Percentiles rank a stretch among this genome's conserved stretches.
Conservation (phyloP, 2,113 vertebrate species). For the Nymphicus hollandicus region DNA sequence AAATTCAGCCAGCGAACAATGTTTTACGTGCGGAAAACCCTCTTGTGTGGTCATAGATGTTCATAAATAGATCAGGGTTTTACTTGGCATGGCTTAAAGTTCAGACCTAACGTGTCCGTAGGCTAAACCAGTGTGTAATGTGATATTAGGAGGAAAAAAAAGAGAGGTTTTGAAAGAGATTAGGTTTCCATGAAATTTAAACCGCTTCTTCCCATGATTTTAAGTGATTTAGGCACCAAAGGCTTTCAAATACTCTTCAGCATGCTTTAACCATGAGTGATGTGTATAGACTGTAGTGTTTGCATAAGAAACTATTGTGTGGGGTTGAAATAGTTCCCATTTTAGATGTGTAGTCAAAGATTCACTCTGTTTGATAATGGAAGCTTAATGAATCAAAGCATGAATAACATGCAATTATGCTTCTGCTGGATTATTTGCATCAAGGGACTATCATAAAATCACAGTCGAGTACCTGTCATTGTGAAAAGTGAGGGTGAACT, state of each 20-base stretch:
- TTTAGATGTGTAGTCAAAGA: neutral
- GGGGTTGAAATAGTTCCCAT: neutral
- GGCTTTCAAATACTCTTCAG: neutral
- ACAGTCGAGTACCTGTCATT: neutral
- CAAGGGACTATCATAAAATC: neutral
- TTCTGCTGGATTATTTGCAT: neutral
- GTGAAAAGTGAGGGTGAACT: neutral
- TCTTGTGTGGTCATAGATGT: neutral
- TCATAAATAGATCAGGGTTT: neutral
- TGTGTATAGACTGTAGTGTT: neutral
- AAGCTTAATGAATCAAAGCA: neutral
- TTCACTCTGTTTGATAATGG: neutral
- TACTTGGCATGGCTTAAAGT: neutral
- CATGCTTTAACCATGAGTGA: neutral
- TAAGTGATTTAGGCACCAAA: neutral
- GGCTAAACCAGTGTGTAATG: neutral
- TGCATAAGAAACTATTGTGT: neutral
- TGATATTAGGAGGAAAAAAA: neutral
- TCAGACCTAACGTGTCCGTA: neutral
- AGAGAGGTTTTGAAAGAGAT: neutral
- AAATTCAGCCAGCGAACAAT: neutral
- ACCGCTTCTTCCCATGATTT: neutral
- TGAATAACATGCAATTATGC: neutral
- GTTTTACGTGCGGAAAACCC: neutral
- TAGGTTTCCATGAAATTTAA: neutral